phyloP scores from a whole-genome alignment of 2,113 vertebrate species.

The Nesogale talazaci region DNA sequence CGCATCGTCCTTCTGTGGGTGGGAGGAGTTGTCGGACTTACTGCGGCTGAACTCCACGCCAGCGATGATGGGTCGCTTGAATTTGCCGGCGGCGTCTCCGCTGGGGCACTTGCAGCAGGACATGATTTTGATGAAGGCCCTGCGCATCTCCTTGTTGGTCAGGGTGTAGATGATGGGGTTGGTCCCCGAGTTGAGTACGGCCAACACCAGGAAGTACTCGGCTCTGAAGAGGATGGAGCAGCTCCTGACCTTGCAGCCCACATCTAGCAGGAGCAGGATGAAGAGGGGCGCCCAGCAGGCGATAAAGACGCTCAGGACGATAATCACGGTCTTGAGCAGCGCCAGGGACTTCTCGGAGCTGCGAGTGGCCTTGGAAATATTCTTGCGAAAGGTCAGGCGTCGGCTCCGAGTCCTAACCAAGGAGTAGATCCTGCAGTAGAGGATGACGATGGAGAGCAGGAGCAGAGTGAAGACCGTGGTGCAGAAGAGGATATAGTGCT shows the following conservation, averaged over 20 bases:
- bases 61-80: slow-evolving; percentile 92
- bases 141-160: slow-evolving; percentile 98
- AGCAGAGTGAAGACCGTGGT: slow-evolving; percentile 96
- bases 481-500: slow-evolving; percentile 99
- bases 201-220: slow-evolving; percentile 97
- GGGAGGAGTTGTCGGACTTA: slow-evolving; percentile 97
- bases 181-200: slow-evolving; percentile 97
- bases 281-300: slow-evolving; percentile 98
- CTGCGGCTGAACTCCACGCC: slow-evolving; percentile 96
- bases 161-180: slow-evolving; percentile 99
- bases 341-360: slow-evolving; percentile 97
- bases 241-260: slow-evolving; percentile 91
- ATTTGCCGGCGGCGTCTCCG: slow-evolving; percentile 85
- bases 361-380: slow-evolving; percentile 90
- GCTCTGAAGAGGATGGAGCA: slow-evolving; percentile 94
- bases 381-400: slow-evolving; percentile 95
- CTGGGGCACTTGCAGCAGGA: slow-evolving; percentile 90
- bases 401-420: slow-evolving; percentile 96
- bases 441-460: slow-evolving; percentile 94
- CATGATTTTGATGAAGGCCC: slow-evolving; percentile 94
- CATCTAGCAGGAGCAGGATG: slow-evolving; percentile 96
- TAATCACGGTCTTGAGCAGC: slow-evolving; percentile 97
- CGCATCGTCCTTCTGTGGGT: slow-evolving; percentile 95
- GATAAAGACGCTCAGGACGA: slow-evolving; percentile 97
- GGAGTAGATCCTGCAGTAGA: slow-evolving; percentile 96